Evolutionary conservation across 1,140 invertebrate species (phyloP), one percentile per base, ranked within the genome.

Genomic region (Plutomurus gul): DNA sequence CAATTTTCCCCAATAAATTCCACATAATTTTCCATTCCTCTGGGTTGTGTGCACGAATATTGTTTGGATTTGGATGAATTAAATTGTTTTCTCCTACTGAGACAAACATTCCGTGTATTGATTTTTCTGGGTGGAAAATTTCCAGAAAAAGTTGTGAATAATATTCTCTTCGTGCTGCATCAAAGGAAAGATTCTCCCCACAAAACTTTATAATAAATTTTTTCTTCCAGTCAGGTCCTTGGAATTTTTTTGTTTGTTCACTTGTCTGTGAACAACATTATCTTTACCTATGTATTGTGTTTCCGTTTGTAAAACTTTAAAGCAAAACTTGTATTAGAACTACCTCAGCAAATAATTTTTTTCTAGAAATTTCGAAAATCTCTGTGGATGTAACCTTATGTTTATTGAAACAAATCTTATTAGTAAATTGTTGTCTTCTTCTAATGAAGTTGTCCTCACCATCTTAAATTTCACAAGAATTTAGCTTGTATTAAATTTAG

Each of bases 1-100:
- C 94, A 82, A 98, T 91, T 87, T 94, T 93, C 27, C 96, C 96
- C 40, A 95, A 95, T 86, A 97, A 33, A 33, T 65, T 30, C 56
- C 56, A 65, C n/a, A 7, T 33, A n/a, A 6, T 65, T 2, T 30
- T n/a, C n/a, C 36, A 33, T 16, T 6, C 4, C 13, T 13, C 1
- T 8, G 36, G 18, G 18, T 65, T 27, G 2, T 33, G n/a, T 18
- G 27, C 13, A 6, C 3, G 0, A 18, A 10, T 1, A n/a, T 65
- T 65, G 6, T 16, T n/a, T n/a, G 27, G 30, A 16, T 65, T 20
- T 20, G 56, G 56, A 2, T 36, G 56, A 0, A 65, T 33, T 30
- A 65, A 65, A 5, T 30, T 11, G 27, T 2, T n/a, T 65, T 65
- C 56, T 36, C 56, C 56, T 4, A 33, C 7, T 11, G 56, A 30